phyloP scores from a whole-genome alignment of 2,888 invertebrate genomes.

The Epistrophe eligans region DNA sequence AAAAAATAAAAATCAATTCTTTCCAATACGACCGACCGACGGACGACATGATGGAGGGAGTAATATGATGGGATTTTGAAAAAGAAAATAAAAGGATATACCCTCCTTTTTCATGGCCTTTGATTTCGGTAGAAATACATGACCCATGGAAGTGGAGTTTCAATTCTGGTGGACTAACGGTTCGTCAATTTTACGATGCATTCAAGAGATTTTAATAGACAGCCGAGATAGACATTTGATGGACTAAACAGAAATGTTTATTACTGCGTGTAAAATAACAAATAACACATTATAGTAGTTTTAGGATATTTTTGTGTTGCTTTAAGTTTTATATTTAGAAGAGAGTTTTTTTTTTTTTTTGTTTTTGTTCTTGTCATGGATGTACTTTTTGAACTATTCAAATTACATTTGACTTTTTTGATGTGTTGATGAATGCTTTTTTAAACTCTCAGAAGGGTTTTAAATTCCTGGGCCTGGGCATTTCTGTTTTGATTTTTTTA shows the following conservation, averaged over 20 bases:
- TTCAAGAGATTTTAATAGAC: slow-evolving; percentile 67
- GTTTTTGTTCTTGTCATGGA: neutral
- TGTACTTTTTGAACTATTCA: no score
- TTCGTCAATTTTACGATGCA: slow-evolving; percentile 73
- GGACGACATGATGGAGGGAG: no score
- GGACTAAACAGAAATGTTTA: slow-evolving; percentile 63
- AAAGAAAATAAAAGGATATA: slow-evolving; percentile 71
- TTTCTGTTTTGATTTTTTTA: no score
- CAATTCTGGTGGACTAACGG: slow-evolving; percentile 41
- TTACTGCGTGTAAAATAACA: slow-evolving; percentile 61
- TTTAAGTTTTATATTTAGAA: slow-evolving; percentile 46
- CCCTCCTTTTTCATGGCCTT: slow-evolving; percentile 41
- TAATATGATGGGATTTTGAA: slow-evolving; percentile 13
- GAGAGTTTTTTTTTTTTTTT: slow-evolving; percentile 41
- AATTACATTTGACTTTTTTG: neutral
- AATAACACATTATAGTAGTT: slow-evolving; percentile 43
- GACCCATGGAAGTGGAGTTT: slow-evolving; percentile 55
- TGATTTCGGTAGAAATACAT: slow-evolving; percentile 61
- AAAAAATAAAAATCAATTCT: slow-evolving; percentile 19
- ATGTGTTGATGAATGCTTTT: no score
- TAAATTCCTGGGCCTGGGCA: no score
- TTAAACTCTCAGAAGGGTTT: neutral
- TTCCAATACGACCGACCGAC: neutral
- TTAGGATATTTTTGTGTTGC: slow-evolving; percentile 62
- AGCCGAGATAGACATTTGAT: slow-evolving; percentile 50